A percentile compares a stretch with the other conserved stretches of the same genome.
Evolutionary conservation across 2,888 invertebrate genomes (phyloP).

Genomic region (Sarcophaga carnaria): DNA sequence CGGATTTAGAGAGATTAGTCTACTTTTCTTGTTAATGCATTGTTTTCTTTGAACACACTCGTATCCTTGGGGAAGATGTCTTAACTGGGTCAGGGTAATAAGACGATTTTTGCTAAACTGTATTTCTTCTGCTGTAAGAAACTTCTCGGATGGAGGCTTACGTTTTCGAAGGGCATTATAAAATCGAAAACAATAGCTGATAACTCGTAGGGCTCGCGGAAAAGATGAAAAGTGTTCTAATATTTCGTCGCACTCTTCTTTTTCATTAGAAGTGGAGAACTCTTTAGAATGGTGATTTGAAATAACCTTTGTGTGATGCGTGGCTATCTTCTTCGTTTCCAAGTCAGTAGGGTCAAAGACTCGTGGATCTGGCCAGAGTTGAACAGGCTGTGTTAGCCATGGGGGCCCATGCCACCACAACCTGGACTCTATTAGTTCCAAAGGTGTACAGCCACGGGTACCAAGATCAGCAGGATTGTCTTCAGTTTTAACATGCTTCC

Average conservation of each 20-base stretch:
- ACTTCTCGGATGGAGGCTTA: not conserved
- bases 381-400: not conserved
- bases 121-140: not conserved
- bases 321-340: not conserved
- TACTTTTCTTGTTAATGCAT: not conserved
- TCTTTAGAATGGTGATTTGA: not conserved
- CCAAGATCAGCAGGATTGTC: too few relatives aligned
- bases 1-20: slow-evolving; percentile 44
- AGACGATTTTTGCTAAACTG: slow-evolving; percentile 6
- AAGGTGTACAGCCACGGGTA: too few relatives aligned
- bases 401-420: slow-evolving; percentile 1
- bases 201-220: slow-evolving; percentile 1
- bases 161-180: not conserved
- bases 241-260: not conserved
- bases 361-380: not conserved
- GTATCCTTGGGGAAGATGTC: not conserved
- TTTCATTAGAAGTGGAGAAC: not conserved
- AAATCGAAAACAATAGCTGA: not conserved
- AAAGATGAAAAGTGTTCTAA: slow-evolving; percentile 11
- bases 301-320: not conserved
- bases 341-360: not conserved
- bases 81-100: not conserved
- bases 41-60: not conserved
- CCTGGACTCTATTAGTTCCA: not conserved
- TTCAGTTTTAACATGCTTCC: too few relatives aligned